Evolutionary conservation across 2,113 vertebrate genomes (phyloP).

Genomic region (Neodon shergylaensis): DNA sequence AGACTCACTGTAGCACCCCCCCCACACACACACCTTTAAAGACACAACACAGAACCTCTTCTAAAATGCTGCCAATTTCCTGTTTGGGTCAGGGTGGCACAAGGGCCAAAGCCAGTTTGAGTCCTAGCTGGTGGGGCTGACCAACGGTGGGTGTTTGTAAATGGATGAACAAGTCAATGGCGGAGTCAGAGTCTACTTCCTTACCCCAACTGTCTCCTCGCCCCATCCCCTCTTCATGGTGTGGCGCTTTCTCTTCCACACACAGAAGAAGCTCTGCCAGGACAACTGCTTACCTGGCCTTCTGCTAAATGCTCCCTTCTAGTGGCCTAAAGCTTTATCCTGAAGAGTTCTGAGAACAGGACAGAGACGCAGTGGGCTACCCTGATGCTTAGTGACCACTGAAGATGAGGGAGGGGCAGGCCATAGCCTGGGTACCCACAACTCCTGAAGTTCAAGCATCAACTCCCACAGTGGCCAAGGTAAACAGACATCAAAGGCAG

Average conservation of each 20-base stretch:
- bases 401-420: not conserved
- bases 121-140: not conserved
- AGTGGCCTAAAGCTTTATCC: not conserved
- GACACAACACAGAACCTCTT: not conserved
- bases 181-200: not conserved
- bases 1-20: not conserved
- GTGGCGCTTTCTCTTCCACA: not conserved
- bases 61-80: not conserved
- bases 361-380: not conserved
- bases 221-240: not conserved
- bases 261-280: not conserved
- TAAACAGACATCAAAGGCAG: not conserved
- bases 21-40: not conserved
- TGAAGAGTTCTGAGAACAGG: not conserved
- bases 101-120: not conserved
- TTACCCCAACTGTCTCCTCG: not conserved
- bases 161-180: not conserved
- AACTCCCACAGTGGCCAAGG: not conserved
- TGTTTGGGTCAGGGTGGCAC: not conserved
- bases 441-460: not conserved
- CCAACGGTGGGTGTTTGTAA: not conserved
- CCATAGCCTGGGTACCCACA: not conserved
- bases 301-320: not conserved
- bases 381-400: too few species aligned
- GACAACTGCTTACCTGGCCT: not conserved